Evolutionary conservation across 2,113 vertebrate genomes (phyloP), one percentile per base, ranked within the genome.

Genomic region (Anarhynchus alexandrinus): DNA sequence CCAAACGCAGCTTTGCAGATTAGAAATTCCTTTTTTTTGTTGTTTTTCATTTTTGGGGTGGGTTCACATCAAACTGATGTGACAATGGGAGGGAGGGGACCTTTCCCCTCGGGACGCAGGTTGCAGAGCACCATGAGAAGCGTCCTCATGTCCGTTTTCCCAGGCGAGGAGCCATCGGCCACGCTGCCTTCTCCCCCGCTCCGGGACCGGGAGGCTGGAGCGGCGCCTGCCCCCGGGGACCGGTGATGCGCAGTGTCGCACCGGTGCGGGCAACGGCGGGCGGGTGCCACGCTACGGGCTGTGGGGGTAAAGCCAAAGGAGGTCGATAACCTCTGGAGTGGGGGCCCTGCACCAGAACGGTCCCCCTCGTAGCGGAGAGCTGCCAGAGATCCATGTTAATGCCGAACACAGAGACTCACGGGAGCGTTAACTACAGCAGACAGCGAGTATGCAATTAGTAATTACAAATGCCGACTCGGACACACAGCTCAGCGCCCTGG

Each of bases 281-380:
- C 16, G 22, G 36, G 10, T 9, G 5, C 8, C 5, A 5, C 7
- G 1, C n/a, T 9, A 0, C 1, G 42, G 83, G 52, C 45, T 11
- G 21, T 1, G 20, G 15, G 15, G 0, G 1, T 30, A 17, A 32
- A 25, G 81, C 57, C 71, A 45, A 36, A 25, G 0, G 5, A 67
- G 81, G 52, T 52, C 9, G 4, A 32, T 15, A 30, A 49, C 51
- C 62, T 51, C 32, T 3, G 61, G 45, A 1, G 9, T 1, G 42
- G 43, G 42, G 36, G 25, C 8, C 12, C 65, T 65, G 82, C 42
- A 23, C 58, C 85, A 49, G 78, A 34, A 59, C 15, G 3, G 43
- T 18, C 58, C 11, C 10, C 3, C 12, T 23, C 2, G 15, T 10
- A 55, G 64, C 4, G 1, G 51, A 42, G 77, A 94, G 91, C 94